Base-by-base conservation (phyloP, 2,888 invertebrate genomes). In the Limnephilus rhombicus region DNA sequence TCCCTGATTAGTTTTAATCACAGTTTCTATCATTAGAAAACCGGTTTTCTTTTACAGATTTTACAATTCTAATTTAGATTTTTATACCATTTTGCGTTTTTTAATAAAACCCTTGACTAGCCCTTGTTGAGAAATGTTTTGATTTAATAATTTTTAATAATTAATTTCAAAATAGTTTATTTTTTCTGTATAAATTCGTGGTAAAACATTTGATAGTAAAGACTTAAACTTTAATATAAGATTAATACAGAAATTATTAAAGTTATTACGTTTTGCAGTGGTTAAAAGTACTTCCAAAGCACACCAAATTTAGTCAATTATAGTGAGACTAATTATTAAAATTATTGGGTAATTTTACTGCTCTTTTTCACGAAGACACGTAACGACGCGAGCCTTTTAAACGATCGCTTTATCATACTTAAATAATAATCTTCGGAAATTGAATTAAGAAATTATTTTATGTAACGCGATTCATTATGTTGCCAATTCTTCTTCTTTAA, bases 391-490 rank as follows among this genome's bases (percentile, higher is more conserved):
- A 68, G 68, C 68, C 68, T 68, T 68, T n/a, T 68, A 68, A 68
- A 24, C 68, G 68, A n/a, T n/a, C 68, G 68, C 24, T 68, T n/a
- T 68, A 68, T n/a, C 68, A 68, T 68, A 68, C 68, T 68, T 68
- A 68, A 68, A 68, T 68, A 68, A 68, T 24, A 68, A 68, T 68
- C 24, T 68, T 68, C 68, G 68, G 68, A 68, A 24, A 68, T 68
- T 68, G 24, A 68, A 68, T 68, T 68, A 68, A n/a, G 68, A 68
- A 68, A 68, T 68, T 68, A 68, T 9, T 68, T 68, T 68, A 68
- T 68, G 68, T 68, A 68, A 68, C 68, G 68, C 68, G 68, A n/a
- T 68, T 68, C 68, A 68, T 68, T 68, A 68, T 68, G 68, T n/a
- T 68, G 68, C 68, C 68, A 68, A 68, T 68, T 68, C 53, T 68